These are phyloP conservation scores for Sycophila sp. DNA, from an alignment of 1,140 invertebrate genomes.

Conservation along the genomic window DNA sequence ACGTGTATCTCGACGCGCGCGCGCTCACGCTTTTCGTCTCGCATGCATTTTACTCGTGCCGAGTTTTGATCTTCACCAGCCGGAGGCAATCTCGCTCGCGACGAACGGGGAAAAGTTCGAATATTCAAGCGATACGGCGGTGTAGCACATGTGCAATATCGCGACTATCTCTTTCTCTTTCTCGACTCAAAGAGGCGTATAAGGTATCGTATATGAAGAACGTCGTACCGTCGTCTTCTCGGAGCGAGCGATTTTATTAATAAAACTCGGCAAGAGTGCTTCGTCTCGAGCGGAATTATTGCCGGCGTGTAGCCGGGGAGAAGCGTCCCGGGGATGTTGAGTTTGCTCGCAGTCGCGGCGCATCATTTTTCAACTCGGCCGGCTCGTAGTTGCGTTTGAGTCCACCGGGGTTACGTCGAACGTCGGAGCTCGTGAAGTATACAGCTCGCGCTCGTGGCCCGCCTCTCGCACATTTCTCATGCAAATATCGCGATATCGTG, in stretches of 20 bases:
- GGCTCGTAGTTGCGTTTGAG: not conserved
- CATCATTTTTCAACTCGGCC: slow-evolving; percentile 60
- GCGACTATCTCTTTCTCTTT: no score
- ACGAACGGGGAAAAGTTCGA: not conserved
- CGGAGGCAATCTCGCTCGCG: not conserved
- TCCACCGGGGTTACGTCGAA: slow-evolving; percentile 57
- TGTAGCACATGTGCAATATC: slow-evolving; percentile 32
- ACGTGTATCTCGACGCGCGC: not conserved
- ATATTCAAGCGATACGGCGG: slow-evolving; percentile 1
- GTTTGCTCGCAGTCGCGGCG: slow-evolving; percentile 52
- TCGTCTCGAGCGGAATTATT: slow-evolving; percentile 28
- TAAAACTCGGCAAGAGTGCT: not conserved
- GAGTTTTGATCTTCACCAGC: not conserved
- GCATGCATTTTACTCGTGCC: not conserved
- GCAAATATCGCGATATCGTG: slow-evolving; percentile 45
- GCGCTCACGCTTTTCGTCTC: not conserved
- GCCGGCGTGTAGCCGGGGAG: slow-evolving; percentile 39
- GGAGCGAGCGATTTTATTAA: slow-evolving; percentile 25
- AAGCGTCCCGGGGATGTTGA: slow-evolving; percentile 38
- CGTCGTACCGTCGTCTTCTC: no score
- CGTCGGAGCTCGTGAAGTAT: slow-evolving; percentile 48
- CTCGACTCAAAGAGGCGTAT: not conserved
- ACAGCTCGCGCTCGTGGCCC: not conserved
- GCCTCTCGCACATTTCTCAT: slow-evolving; percentile 44
- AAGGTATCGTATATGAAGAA: no score